phyloP scores from a whole-genome alignment of 2,797 vertebrate genomes.

The Amblyopsis hoosieri region DNA sequence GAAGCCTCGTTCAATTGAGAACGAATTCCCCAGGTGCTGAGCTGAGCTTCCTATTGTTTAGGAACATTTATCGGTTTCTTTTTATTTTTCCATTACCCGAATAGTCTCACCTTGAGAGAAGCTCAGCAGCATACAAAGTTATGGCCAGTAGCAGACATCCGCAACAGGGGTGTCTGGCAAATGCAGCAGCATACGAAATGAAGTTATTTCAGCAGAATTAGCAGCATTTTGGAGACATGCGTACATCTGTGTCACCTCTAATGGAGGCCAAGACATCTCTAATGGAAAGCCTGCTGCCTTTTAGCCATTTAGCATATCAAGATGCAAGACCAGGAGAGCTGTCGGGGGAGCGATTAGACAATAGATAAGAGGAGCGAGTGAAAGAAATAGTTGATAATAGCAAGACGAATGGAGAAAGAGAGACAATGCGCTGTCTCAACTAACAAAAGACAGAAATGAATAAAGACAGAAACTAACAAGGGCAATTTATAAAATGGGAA shows the following conservation, averaged over 20 bases:
- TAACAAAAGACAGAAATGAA: slow-evolving; percentile 2
- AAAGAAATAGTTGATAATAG: slow-evolving; percentile 26
- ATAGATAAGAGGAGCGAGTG: slow-evolving; percentile 36
- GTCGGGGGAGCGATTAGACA: slow-evolving; percentile 33
- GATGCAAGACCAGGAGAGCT: slow-evolving; percentile 13
- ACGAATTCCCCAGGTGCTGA: neutral
- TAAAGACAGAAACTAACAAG: slow-evolving; percentile 23
- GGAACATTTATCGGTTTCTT: slow-evolving; percentile 5
- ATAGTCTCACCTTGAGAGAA: slow-evolving; percentile 28
- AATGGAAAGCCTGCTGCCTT: neutral
- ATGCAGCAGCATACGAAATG: slow-evolving; percentile 1
- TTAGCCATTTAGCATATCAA: neutral
- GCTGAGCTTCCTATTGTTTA: slow-evolving; percentile 5
- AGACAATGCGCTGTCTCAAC: slow-evolving; percentile 11
- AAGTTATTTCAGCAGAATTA: slow-evolving; percentile 9
- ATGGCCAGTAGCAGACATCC: neutral
- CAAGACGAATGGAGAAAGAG: neutral
- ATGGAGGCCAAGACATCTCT: neutral
- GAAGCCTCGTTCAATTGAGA: neutral
- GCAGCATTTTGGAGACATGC: slow-evolving; percentile 4
- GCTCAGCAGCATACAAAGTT: slow-evolving; percentile 10
- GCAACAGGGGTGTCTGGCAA: slow-evolving; percentile 1
- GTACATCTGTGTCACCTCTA: too few relatives aligned
- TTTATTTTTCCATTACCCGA: slow-evolving; percentile 14
- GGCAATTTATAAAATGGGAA: slow-evolving; percentile 36